Percentiles rank a stretch among this genome's conserved stretches.
These are phyloP conservation scores for Timema cristinae DNA, from an alignment of 2,888 invertebrate genomes.

Conservation along the genomic window DNA sequence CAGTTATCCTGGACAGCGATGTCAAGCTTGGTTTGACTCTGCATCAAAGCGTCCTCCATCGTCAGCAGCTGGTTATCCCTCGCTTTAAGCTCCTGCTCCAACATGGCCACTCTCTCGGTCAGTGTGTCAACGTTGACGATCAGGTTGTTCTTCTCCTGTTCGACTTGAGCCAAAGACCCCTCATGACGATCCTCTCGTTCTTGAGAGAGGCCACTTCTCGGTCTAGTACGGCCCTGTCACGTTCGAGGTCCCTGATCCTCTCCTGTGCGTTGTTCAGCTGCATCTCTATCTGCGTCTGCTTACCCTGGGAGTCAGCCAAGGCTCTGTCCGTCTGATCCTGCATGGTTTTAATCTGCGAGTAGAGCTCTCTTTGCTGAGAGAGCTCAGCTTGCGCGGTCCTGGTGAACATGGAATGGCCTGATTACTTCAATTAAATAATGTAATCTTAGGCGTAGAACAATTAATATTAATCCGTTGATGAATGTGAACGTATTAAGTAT, in stretches of 20 bases:
- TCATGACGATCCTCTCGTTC: conserved; percentile 59
- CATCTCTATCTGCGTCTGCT: conserved; percentile 59
- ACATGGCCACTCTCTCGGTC: conserved; percentile 60
- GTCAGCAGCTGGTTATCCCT: conserved; percentile 39
- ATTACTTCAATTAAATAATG: too few relatives aligned
- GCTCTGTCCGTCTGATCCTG: conserved; percentile 75
- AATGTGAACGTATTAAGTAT: too few relatives aligned
- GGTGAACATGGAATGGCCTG: too few relatives aligned
- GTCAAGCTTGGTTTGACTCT: not conserved
- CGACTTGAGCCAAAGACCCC: conserved; percentile 57
- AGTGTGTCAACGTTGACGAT: conserved; percentile 57
- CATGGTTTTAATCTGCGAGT: conserved; percentile 61
- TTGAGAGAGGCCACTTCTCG: conserved; percentile 58
- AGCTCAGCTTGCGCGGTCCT: conserved; percentile 51
- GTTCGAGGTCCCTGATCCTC: conserved; percentile 54
- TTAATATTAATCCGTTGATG: too few relatives aligned
- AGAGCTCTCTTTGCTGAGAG: conserved; percentile 51
- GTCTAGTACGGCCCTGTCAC: conserved; percentile 55
- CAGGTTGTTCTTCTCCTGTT: not conserved
- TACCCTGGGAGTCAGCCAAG: conserved; percentile 63
- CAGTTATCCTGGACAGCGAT: not conserved
- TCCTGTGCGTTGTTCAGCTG: conserved; percentile 59
- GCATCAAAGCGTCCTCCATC: not conserved
- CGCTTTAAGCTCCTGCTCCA: conserved; percentile 62
- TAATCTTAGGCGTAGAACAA: too few relatives aligned